These are phyloP conservation scores for Nansenia antarctica DNA, from an alignment of 2,113 vertebrate genomes.

Conservation along the genomic window DNA sequence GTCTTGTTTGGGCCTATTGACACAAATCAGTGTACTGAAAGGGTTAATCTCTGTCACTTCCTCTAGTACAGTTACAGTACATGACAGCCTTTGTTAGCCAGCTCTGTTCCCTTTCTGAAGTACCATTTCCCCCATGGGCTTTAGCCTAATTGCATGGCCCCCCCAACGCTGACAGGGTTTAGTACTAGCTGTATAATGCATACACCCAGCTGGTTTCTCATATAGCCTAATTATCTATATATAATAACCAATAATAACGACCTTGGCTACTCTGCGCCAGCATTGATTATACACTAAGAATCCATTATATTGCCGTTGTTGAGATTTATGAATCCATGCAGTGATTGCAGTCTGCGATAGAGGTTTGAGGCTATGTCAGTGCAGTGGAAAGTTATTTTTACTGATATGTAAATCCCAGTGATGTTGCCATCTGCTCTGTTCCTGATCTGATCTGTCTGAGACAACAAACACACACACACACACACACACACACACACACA, in stretches of 20 bases:
- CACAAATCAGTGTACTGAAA: slow-evolving; percentile 20
- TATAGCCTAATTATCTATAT: slow-evolving; percentile 28
- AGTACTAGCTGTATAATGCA: slow-evolving; percentile 7
- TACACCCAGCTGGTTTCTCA: slow-evolving; percentile 46
- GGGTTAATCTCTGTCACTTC: slow-evolving; percentile 53
- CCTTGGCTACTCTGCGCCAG: not conserved
- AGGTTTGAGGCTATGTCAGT: not conserved
- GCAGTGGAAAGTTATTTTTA: slow-evolving; percentile 5
- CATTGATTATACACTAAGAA: not conserved
- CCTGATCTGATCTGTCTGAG: not conserved
- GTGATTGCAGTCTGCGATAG: not conserved
- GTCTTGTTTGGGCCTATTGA: not conserved
- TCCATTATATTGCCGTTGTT: not conserved
- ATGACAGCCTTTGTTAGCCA: slow-evolving; percentile 47
- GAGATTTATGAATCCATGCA: not conserved
- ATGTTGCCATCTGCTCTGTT: slow-evolving; percentile 24
- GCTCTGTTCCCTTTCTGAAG: slow-evolving; percentile 34
- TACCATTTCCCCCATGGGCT: slow-evolving; percentile 46
- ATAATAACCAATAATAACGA: slow-evolving; percentile 8
- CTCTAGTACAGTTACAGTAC: too few species aligned
- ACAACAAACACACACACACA: not conserved
- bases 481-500: not conserved
- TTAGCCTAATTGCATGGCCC: slow-evolving; percentile 52
- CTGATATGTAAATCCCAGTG: slow-evolving; percentile 5
- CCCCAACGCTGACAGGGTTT: slow-evolving; percentile 7